Evolutionary conservation across 1,140 invertebrate species (phyloP), one percentile per base, ranked within the genome.

Genomic region (Helicoverpa zea): DNA sequence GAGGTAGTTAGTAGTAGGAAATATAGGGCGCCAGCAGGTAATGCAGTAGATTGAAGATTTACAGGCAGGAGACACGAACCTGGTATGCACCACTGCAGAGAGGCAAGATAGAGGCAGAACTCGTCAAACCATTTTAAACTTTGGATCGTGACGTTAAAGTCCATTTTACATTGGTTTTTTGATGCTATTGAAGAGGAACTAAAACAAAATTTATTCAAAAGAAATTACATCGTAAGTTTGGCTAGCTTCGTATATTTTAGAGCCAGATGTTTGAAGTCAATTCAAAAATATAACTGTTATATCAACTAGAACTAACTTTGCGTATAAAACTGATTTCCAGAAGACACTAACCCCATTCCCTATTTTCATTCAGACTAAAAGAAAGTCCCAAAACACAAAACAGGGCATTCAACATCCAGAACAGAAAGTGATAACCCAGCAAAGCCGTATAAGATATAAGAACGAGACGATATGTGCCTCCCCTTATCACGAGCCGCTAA

Each of bases 401-500:
- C 18, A 29, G 3, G 23, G 18, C 11, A 16, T 18, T 16, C 14
- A 12, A 23, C 35, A 43, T 18, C 35, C 14, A 16, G 13, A 9
- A 47, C 14, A 12, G 9, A n/a, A 66, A 47, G 47, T 16, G 35
- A 16, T 43, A 66, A 11, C 35, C n/a, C 16, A 47, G 61, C 30
- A 18, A 18, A 14, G 13, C 35, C 16, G 9, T 43, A 12, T 16
- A 10, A 18, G 56, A 47, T 61, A 75, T 75, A 16, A 61, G 73
- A 61, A 49, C 49, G 47, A 52, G 9, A 14, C 18, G 18, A 16
- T 54, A 64, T 64, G 23, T 61, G 74, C 29, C 29, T 54, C 10
- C 59, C 29, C 59, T 77, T 77, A 64, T 64, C 74, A 64, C 14
- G n/a, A 23, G 61, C 47, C 35, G 74, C 59, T 77, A 77, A 77